These are phyloP conservation scores for Eristalis arbustorum DNA, from an alignment of 2,888 invertebrate species.

Conservation along the genomic window DNA sequence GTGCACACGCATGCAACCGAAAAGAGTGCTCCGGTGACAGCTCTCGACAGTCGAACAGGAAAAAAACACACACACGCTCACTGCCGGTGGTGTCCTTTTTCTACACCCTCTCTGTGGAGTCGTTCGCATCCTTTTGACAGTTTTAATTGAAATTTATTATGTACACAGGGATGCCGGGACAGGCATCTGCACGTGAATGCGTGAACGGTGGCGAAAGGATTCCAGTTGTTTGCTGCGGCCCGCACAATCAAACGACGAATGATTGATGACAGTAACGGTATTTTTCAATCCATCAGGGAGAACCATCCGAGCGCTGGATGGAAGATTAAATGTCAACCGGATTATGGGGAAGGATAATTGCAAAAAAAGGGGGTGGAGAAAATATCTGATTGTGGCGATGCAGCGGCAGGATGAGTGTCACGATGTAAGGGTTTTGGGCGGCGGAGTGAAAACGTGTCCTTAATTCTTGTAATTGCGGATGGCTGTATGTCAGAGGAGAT, in stretches of 20 bases:
- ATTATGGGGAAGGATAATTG: background rate
- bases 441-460: background rate
- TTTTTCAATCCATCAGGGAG: slow-evolving; percentile 34
- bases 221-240: slow-evolving; percentile 41
- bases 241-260: slow-evolving; percentile 19
- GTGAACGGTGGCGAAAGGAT: slow-evolving; percentile 2
- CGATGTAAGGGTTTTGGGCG: background rate
- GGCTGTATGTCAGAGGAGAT: background rate
- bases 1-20: background rate
- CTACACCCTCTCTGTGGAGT: background rate
- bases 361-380: background rate
- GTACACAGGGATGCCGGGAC: slow-evolving; percentile 24
- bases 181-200: slow-evolving; percentile 11
- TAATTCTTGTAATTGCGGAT: background rate
- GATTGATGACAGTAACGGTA: slow-evolving; percentile 44
- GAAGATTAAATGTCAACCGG: background rate
- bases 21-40: background rate
- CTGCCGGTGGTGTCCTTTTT: background rate
- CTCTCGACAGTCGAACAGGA: background rate
- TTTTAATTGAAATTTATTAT: slow-evolving; percentile 71
- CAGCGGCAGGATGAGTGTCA: background rate
- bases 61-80: too few relatives aligned
- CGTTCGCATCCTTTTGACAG: slow-evolving; percentile 34
- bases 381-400: background rate
- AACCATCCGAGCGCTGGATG: background rate